Base-by-base conservation (phyloP, 2,888 invertebrate species). In the Trichogramma dendrolimi region DNA sequence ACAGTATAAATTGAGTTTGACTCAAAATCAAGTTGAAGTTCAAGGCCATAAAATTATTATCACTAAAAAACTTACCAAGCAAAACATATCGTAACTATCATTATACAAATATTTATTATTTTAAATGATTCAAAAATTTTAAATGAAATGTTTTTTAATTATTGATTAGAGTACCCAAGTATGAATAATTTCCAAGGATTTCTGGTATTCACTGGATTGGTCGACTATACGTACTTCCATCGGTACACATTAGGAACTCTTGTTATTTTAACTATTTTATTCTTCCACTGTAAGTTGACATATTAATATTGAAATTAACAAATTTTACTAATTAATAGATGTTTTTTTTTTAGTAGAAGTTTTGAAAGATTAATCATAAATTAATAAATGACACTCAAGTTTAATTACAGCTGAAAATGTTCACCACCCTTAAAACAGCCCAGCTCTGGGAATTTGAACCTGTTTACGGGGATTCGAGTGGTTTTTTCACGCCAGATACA, bases 191-290 rank as follows among this genome's bases (percentile, higher is more conserved):
- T 44, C 68, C 71, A 44, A 67, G 72, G 4, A 67, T 77, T 53
- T 75, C 75, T 11, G 76, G 76, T 44, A 72, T 77, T 41, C 74
- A 74, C 61, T 78, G 74, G 74, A n/a, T n/a, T n/a, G n/a, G 64
- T 78, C 43, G 77, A 79, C 62, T 74, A 74, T 11, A 64, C 77
- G 49, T 77, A 73, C 62, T 75, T 71, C 57, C 75, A 77, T 62
- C 72, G 76, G 62, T 79, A 78, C 48, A 71, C 75, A 1, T 72
- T 79, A 11, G 74, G 73, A 63, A 75, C 77, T 4, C 67, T 77
- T 10, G 64, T 71, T 8, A 71, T 74, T 5, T 58, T 77, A 27
- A 64, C 73, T 4, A 67, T 76, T 7, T 75, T 76, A 7, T 71
- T 74, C 50, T 73, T 77, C 59, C 77, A 76, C 43, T 68, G 78